Evolutionary conservation across 2,797 vertebrate species (phyloP).

Genomic region (Micromesistius poutassou): DNA sequence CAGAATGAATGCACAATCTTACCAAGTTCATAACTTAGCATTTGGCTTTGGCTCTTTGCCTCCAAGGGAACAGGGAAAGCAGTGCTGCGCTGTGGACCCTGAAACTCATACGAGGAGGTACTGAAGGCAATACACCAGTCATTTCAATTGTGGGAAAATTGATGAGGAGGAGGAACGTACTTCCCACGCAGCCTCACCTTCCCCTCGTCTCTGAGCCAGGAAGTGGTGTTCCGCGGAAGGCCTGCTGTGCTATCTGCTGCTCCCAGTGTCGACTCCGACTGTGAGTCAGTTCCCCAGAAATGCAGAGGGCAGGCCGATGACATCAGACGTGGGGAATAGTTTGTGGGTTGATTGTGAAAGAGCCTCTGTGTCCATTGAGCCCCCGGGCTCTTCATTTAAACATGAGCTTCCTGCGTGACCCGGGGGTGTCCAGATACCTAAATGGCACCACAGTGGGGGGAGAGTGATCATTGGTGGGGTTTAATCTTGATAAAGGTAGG

Average conservation of each 20-base stretch:
- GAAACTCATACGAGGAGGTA: constrained; percentile 41
- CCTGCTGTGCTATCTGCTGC: constrained; percentile 42
- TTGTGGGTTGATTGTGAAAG: constrained; percentile 72
- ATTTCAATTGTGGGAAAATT: constrained; percentile 25
- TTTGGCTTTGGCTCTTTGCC: constrained; percentile 41
- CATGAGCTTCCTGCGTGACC: constrained; percentile 70
- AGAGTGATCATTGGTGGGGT: constrained; percentile 60
- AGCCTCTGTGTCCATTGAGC: constrained; percentile 68
- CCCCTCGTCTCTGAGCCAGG: constrained; percentile 32
- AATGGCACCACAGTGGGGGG: constrained; percentile 62
- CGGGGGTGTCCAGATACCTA: constrained; percentile 58
- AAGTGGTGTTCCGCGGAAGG: constrained; percentile 42
- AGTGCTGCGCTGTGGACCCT: constrained; percentile 35
- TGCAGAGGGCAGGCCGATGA: constrained; percentile 66
- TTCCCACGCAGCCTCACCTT: constrained; percentile 61
- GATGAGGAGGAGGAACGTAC: constrained; percentile 31
- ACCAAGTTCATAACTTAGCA: constrained; percentile 41
- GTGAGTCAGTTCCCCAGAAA: constrained; percentile 66
- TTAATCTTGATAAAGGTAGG: constrained; percentile 68
- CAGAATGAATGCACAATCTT: constrained; percentile 32
- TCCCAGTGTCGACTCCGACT: constrained; percentile 44
- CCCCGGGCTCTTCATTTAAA: constrained; percentile 68
- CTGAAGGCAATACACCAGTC: constrained; percentile 43
- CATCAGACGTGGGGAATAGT: constrained; percentile 68
- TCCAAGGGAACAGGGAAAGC: constrained; percentile 41